phyloP scores from a whole-genome alignment of 2,888 invertebrate species.

The Platycheirus albimanus region DNA sequence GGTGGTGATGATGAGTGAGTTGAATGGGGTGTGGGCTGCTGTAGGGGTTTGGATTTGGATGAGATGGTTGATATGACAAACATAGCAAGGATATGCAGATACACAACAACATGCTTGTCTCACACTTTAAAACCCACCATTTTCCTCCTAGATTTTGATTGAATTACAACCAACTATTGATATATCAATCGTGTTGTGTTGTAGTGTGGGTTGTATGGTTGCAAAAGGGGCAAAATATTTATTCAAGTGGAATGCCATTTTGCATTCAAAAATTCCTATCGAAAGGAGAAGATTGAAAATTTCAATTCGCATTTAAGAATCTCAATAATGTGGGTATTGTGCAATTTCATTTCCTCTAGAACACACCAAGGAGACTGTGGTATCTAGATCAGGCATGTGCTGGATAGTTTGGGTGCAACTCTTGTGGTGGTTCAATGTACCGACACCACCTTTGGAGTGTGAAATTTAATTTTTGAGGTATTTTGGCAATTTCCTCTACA shows the following conservation, averaged over 20 bases:
- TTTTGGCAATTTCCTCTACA: conserved; percentile 63
- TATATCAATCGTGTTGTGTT: conserved; percentile 55
- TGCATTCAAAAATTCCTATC: conserved; percentile 62
- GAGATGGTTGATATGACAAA: conserved; percentile 41
- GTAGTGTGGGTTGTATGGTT: neutral
- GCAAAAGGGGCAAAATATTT: conserved; percentile 41
- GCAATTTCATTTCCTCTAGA: conserved; percentile 57
- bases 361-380: neutral
- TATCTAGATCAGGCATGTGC: neutral
- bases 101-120: neutral
- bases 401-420: neutral
- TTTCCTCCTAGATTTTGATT: conserved; percentile 60
- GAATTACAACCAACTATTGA: conserved; percentile 63
- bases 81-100: neutral
- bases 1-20: conserved; percentile 31
- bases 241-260: conserved; percentile 60
- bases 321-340: conserved; percentile 59
- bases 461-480: conserved; percentile 71
- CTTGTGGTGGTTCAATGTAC: conserved; percentile 31
- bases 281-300: conserved; percentile 44
- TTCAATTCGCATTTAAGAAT: conserved; percentile 68
- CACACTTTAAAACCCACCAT: conserved; percentile 41
- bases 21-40: conserved; percentile 34
- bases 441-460: conserved; percentile 58
- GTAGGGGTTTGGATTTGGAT: neutral